phyloP scores from a whole-genome alignment of 2,888 invertebrate species.

The Pachydiplax longipennis region DNA sequence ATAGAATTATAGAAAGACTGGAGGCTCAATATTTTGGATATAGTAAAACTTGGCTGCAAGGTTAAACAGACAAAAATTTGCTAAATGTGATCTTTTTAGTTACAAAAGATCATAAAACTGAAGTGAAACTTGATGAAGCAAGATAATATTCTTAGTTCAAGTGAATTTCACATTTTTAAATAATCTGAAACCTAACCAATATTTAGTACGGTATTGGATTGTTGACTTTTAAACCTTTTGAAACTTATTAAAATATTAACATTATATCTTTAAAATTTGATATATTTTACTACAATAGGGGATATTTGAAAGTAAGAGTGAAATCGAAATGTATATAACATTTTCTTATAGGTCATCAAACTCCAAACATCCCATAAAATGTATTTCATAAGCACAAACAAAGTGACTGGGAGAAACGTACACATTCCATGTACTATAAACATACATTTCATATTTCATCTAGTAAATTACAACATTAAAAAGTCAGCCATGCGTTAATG shows the following conservation, averaged over 20 bases:
- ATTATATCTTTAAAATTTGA: not conserved
- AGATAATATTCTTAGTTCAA: not conserved
- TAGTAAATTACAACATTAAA: not conserved
- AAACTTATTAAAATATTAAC: too few relatives aligned
- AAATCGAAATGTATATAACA: not conserved
- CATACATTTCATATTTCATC: not conserved
- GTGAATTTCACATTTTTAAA: not conserved
- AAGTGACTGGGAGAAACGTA: not conserved
- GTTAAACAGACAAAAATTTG: too few relatives aligned
- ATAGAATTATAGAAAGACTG: too few relatives aligned
- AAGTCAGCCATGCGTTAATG: conserved; percentile 44
- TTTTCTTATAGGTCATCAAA: not conserved
- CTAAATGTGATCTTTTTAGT: too few relatives aligned
- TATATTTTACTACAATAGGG: not conserved
- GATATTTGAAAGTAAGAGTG: not conserved
- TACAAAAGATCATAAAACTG: too few relatives aligned
- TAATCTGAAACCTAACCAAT: not conserved
- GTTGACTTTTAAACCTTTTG: too few relatives aligned
- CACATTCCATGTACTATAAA: not conserved
- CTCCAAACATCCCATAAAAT: not conserved
- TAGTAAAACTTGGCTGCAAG: too few relatives aligned
- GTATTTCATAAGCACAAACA: not conserved
- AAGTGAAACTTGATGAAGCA: too few relatives aligned
- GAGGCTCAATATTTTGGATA: too few relatives aligned
- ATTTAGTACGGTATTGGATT: not conserved